Base-by-base conservation (phyloP, 2,888 invertebrate species). In the Chorisops tibialis region DNA sequence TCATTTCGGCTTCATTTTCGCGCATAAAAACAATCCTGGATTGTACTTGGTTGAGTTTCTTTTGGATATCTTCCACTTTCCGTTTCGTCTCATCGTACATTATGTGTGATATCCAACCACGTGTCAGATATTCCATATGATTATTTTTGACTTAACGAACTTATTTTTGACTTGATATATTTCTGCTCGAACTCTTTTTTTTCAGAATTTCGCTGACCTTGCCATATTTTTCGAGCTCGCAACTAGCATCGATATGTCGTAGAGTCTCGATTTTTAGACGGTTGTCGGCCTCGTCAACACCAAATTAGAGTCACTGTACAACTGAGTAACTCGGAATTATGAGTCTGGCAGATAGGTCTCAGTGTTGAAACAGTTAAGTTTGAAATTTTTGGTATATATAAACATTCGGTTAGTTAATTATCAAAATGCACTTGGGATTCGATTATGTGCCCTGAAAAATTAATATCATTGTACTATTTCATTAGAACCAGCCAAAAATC, bases 61-160 rank as follows among this genome's bases (percentile, higher is more conserved):
- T 72, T 37, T 80, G 78, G 63, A 82, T 71, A 14, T 73, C 74
- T 60, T 80, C 76, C 12, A 82, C 70, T 64, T 82, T 81, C 1
- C 71, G 67, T n/a, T 80, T 72, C 35, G 80, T 78, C 63, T 80
- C 79, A 43, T 84, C 81, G 45, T 83, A 80, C 52, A 83, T 81
- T 12, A 79, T 72, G 70, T 83, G 82, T n/a, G 84, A 81, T 12
- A 84, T 73, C 69, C 82, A 81, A 37, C 83, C 81, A 18, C 79
- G 79, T 61, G 83, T 82, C 63, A 81, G 80, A 1, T 80, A 76
- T 48, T 79, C 80, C 69, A 82, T 77, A 49, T 81, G 71, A 22
- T 70, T 67, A 3, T 75, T 70, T 61, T 74, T 69, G 51, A 72
- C 71, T 58, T 69, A 68, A 16, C 63, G 62, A 0, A 73, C 72